Evolutionary conservation across 1,140 invertebrate genomes (phyloP), one percentile per base, ranked within the genome.

Genomic region (Hesperophylax magnus): DNA sequence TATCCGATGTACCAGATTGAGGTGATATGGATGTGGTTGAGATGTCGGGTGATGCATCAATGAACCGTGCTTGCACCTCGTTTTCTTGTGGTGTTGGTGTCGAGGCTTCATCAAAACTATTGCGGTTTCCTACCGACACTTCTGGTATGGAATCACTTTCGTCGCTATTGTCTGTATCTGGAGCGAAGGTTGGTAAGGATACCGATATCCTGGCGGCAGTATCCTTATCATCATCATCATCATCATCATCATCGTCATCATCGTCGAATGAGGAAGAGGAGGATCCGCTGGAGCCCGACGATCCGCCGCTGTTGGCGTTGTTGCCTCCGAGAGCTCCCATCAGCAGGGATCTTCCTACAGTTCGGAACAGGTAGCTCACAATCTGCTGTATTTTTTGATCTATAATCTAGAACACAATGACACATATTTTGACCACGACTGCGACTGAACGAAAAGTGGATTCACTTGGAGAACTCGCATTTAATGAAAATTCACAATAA

Each of bases 301-400:
- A 87, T 58, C 86, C 88, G 22, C 85, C 86, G 52, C 86, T 86
- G 61, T 86, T 87, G 27, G 85, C 86, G 56, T 86, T 88, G 27
- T 85, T 86, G 24, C 87, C 88, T 53, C 90, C 91, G 54, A 93
- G 87, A 80, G 91, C 88, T 79, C 88, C 89, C 31, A 91, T 90
- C 71, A 95, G 89, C 27, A 95, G 86, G 53, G 92, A 89, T 18
- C 94, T 93, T 14, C 94, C 94, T 85, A 95, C 89, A 31, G 92
- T 88, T 83, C 92, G 92, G 86, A 95, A 91, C 84, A 95, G 85
- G 85, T 92, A 90, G 85, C 92, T 90, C 81, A 93, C 92, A 86
- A 95, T 92, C 87, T 91, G 88, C 90, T 94, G 94, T 87, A 94
- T 93, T 89, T 94, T 94, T 87, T 93, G 89, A 91, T 95, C 94